Evolutionary conservation across 2,113 vertebrate genomes (phyloP).

Genomic region (Chionomys nivalis): DNA sequence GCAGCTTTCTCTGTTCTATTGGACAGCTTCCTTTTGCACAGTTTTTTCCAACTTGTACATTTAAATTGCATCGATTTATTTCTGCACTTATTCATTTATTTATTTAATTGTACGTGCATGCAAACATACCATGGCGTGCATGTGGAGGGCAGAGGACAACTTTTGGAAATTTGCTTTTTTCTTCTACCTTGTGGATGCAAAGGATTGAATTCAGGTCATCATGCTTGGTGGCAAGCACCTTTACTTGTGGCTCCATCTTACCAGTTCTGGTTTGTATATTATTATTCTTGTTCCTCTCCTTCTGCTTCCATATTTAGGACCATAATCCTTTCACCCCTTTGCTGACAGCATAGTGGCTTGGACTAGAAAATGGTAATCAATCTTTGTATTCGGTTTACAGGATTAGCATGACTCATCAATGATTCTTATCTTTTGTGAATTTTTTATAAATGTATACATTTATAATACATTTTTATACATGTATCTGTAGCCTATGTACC

Average conservation of each 20-base stretch:
- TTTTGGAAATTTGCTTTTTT: background rate
- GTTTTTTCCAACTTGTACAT: background rate
- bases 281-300: background rate
- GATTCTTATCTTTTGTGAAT: conserved; percentile 25
- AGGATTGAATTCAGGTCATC: background rate
- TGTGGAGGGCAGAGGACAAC: background rate
- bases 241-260: background rate
- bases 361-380: conserved; percentile 11
- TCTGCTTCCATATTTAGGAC: conserved; percentile 5
- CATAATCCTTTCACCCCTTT: background rate
- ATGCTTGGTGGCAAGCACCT: background rate
- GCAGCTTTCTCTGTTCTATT: background rate
- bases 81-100: background rate
- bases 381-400: background rate
- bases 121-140: no score
- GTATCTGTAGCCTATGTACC: background rate
- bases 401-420: background rate
- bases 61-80: background rate
- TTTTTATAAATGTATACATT: background rate
- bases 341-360: background rate
- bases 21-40: background rate
- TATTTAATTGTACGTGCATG: background rate
- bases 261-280: background rate
- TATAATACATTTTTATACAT: background rate
- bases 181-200: background rate